Evolutionary conservation across 2,797 vertebrate genomes (phyloP).

Genomic region (Coregonus ussuriensis): DNA sequence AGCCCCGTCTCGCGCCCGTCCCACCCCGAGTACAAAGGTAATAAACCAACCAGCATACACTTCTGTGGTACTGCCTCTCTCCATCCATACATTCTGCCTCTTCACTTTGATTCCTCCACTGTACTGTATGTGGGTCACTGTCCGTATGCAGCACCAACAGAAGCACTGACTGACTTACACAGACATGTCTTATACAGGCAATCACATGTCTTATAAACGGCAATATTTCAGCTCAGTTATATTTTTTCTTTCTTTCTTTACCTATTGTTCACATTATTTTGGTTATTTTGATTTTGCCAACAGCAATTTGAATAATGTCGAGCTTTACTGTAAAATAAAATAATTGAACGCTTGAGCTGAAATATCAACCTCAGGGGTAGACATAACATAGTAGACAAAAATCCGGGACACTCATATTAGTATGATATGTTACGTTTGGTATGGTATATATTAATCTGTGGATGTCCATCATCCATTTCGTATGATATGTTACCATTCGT

Average conservation of each 20-base stretch:
- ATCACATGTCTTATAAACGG: neutral
- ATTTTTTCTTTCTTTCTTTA: neutral
- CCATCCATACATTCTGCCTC: constrained; percentile 66
- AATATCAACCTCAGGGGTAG: neutral
- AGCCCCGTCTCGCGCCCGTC: constrained; percentile 82
- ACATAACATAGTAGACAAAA: too few relatives aligned
- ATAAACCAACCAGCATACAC: constrained; percentile 69
- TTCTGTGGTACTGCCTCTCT: constrained; percentile 66
- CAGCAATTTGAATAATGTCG: neutral
- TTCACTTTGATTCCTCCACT: constrained; percentile 49
- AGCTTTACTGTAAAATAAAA: neutral
- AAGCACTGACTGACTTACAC: constrained; percentile 35
- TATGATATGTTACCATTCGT: too few relatives aligned
- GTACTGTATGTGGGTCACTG: constrained; percentile 69
- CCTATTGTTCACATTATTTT: neutral
- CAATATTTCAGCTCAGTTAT: constrained; percentile 25
- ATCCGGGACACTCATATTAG: too few relatives aligned
- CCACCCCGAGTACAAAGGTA: constrained; percentile 83
- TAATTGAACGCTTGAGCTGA: constrained; percentile 7
- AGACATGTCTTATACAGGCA: constrained; percentile 24
- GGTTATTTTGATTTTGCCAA: constrained; percentile 7
- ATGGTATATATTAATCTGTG: too few relatives aligned
- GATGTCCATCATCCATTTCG: too few relatives aligned
- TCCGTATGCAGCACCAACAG: constrained; percentile 51
- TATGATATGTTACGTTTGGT: too few relatives aligned